These are phyloP conservation scores for Nineta flava DNA, from an alignment of 2,888 invertebrate genomes.

Conservation along the genomic window DNA sequence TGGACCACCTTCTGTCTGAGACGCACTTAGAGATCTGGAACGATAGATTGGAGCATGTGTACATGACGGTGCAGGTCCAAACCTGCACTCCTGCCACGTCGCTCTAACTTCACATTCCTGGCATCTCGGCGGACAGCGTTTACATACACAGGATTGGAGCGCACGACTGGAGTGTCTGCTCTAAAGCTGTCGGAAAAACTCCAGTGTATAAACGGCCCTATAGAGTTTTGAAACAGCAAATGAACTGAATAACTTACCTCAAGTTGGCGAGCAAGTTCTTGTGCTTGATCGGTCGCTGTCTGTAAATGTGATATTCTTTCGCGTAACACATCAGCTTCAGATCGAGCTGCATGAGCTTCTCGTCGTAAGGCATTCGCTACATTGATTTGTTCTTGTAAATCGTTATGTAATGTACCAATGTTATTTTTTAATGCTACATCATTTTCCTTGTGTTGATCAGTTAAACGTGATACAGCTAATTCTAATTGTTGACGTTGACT, in stretches of 20 bases:
- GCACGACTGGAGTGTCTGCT: too few relatives aligned
- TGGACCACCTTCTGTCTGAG: too few relatives aligned
- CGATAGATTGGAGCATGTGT: too few relatives aligned
- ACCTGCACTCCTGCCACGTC: too few relatives aligned
- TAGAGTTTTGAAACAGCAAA: not conserved
- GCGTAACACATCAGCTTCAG: conserved; percentile 2
- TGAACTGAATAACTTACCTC: conserved; percentile 22
- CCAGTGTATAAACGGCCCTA: too few relatives aligned
- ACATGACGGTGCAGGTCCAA: too few relatives aligned
- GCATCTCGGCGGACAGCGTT: too few relatives aligned
- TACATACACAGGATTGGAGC: too few relatives aligned
- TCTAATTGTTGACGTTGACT: conserved; percentile 49
- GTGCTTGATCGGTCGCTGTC: conserved; percentile 34
- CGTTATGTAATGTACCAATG: conserved; percentile 21
- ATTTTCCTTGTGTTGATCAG: conserved; percentile 28
- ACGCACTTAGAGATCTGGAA: too few relatives aligned
- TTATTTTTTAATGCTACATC: conserved; percentile 21
- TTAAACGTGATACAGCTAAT: conserved; percentile 42
- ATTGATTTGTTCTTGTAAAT: conserved; percentile 24
- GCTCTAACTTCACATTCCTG: too few relatives aligned
- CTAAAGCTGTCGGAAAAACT: too few relatives aligned
- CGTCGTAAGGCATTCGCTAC: conserved; percentile 24
- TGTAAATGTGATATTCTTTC: conserved; percentile 23
- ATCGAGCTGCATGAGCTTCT: conserved; percentile 26
- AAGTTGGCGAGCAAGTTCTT: conserved; percentile 35